phyloP scores from a whole-genome alignment of 2,888 invertebrate genomes.

The Oligia strigilis region DNA sequence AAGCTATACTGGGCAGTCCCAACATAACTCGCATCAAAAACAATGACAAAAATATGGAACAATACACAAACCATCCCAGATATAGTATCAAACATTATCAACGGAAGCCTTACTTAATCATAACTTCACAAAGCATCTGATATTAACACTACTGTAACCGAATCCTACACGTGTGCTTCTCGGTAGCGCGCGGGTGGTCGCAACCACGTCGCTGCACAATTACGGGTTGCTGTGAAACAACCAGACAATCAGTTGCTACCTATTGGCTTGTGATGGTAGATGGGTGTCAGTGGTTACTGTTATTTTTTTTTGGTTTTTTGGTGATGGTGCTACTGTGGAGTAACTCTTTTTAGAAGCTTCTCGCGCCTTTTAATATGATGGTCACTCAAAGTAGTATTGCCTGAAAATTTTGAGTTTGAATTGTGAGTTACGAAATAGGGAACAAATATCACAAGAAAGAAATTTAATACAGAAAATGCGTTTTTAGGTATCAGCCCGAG shows the following conservation, averaged over 20 bases:
- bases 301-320: background rate
- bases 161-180: slow-evolving; percentile 54
- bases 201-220: slow-evolving; percentile 44
- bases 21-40: too few species aligned
- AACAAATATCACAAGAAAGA: background rate
- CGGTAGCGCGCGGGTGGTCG: slow-evolving; percentile 66
- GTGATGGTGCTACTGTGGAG: background rate
- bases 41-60: background rate
- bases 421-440: too few species aligned
- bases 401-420: too few species aligned
- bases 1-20: background rate
- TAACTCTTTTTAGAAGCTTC: background rate
- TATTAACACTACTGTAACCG: slow-evolving; percentile 52
- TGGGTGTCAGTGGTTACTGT: slow-evolving; percentile 28
- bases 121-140: slow-evolving; percentile 33
- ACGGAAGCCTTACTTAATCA: slow-evolving; percentile 41
- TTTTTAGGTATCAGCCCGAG: background rate
- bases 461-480: background rate
- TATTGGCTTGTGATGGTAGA: slow-evolving; percentile 32
- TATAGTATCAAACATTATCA: background rate
- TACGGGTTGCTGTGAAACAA: slow-evolving; percentile 27
- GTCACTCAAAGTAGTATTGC: too few species aligned
- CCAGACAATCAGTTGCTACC: slow-evolving; percentile 53
- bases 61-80: background rate
- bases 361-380: too few species aligned